phyloP scores from a whole-genome alignment of 2,888 invertebrate species.

The Drosophila basisetae region DNA sequence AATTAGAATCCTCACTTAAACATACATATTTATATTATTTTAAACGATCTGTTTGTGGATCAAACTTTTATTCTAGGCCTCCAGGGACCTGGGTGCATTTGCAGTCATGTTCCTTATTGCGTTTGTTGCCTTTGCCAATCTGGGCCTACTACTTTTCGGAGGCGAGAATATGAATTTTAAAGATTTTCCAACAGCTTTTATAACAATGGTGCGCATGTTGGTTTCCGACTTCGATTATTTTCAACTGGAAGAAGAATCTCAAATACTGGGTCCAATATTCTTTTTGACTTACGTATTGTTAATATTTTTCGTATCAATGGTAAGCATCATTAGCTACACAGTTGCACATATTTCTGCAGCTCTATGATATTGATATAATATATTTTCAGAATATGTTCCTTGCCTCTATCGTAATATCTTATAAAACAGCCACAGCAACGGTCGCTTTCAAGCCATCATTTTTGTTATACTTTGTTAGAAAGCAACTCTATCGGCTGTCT shows the following conservation, averaged over 20 bases:
- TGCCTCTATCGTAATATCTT: conserved; percentile 92
- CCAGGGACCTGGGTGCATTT: conserved; percentile 89
- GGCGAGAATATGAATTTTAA: conserved; percentile 88
- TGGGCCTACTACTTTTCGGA: conserved; percentile 91
- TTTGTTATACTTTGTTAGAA: conserved; percentile 28
- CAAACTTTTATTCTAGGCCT: conserved; percentile 85
- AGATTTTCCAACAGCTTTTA: conserved; percentile 87
- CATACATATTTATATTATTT: neutral
- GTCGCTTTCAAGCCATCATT: conserved; percentile 17
- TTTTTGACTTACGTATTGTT: conserved; percentile 91
- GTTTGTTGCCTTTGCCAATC: conserved; percentile 90
- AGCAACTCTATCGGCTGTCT: conserved; percentile 22
- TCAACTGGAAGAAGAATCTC: conserved; percentile 88
- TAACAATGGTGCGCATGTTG: conserved; percentile 90
- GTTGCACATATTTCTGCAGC: neutral
- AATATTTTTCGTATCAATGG: conserved; percentile 90
- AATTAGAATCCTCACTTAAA: conserved; percentile 75
- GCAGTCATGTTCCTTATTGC: conserved; percentile 91
- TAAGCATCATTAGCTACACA: conserved; percentile 69
- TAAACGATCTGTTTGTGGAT: neutral
- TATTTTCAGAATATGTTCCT: conserved; percentile 89
- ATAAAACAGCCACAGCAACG: conserved; percentile 86
- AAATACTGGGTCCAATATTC: conserved; percentile 89
- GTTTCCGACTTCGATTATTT: conserved; percentile 91
- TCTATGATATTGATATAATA: neutral